These are phyloP conservation scores for Glaucopsyche alexis DNA, from an alignment of 2,888 invertebrate genomes.

Conservation along the genomic window DNA sequence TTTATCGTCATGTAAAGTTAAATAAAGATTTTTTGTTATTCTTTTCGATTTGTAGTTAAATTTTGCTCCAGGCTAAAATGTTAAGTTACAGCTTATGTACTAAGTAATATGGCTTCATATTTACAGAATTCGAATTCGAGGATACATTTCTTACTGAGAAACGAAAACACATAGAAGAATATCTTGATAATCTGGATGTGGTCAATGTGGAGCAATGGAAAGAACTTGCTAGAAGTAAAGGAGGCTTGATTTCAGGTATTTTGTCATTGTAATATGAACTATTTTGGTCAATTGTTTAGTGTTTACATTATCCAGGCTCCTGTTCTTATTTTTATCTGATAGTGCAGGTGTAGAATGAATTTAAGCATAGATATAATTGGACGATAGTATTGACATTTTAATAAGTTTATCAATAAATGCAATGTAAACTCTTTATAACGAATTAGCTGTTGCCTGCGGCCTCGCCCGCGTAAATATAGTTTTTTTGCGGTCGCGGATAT, in stretches of 20 bases:
- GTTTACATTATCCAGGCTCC: too few relatives aligned
- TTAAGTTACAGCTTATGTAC: not conserved
- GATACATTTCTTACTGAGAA: slow-evolving; percentile 82
- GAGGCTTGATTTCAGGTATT: slow-evolving; percentile 84
- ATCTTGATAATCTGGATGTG: slow-evolving; percentile 68
- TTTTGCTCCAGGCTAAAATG: not conserved
- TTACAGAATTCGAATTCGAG: slow-evolving; percentile 78
- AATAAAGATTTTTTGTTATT: slow-evolving; percentile 6
- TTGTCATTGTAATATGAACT: not conserved
- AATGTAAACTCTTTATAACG: too few relatives aligned
- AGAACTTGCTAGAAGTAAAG: slow-evolving; percentile 81
- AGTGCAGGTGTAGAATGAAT: too few relatives aligned
- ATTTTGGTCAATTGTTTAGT: too few relatives aligned
- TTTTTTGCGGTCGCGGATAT: too few relatives aligned
- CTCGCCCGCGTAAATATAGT: too few relatives aligned
- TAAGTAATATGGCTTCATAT: slow-evolving; percentile 37
- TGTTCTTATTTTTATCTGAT: too few relatives aligned
- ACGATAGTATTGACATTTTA: too few relatives aligned
- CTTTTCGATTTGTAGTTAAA: not conserved
- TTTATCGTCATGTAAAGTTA: not conserved
- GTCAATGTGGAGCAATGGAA: slow-evolving; percentile 79
- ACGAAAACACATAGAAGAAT: slow-evolving; percentile 79
- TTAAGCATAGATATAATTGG: too few relatives aligned
- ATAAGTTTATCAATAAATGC: too few relatives aligned
- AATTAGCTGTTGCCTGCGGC: too few relatives aligned